A percentile compares a stretch with the other conserved stretches of the same genome.
Conservation (phyloP, 2,888 invertebrate species). For the Leucoma salicis region DNA sequence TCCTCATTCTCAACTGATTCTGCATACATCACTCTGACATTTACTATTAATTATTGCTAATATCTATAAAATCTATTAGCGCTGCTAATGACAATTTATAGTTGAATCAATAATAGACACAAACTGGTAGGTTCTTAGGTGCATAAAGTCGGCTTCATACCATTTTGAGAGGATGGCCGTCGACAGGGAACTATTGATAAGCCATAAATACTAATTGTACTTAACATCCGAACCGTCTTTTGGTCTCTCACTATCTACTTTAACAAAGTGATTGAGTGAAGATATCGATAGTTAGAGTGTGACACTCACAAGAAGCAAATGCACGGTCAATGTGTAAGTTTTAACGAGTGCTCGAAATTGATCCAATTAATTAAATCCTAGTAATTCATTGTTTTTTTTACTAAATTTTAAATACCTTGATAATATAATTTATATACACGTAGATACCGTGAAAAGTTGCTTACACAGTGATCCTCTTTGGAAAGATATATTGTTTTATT, state of each 20-base stretch:
- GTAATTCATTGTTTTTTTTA: constrained; percentile 78
- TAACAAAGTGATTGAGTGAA: constrained; percentile 70
- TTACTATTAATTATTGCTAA: constrained; percentile 65
- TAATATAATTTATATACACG: constrained; percentile 64
- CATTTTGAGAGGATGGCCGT: constrained; percentile 2
- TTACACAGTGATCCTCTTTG: not conserved
- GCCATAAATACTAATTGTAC: constrained; percentile 32
- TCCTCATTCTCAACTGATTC: not conserved
- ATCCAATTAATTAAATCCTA: constrained; percentile 76
- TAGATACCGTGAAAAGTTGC: constrained; percentile 44
- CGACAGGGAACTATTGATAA: constrained; percentile 20
- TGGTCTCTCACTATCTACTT: constrained; percentile 75
- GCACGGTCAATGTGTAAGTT: constrained; percentile 78
- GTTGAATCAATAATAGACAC: not conserved
- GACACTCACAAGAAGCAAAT: constrained; percentile 73
- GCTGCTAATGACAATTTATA: not conserved
- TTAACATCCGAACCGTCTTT: constrained; percentile 65
- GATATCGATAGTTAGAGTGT: constrained; percentile 67
- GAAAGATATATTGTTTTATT: constrained; percentile 23
- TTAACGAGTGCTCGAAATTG: constrained; percentile 81
- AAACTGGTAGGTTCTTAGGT: not conserved
- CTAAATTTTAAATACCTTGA: constrained; percentile 70
- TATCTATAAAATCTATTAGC: constrained; percentile 32
- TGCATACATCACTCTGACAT: constrained; percentile 18
- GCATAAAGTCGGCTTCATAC: not conserved